Evolutionary conservation across 2,888 invertebrate species (phyloP).

Genomic region (Archaeoteleia sp.): DNA sequence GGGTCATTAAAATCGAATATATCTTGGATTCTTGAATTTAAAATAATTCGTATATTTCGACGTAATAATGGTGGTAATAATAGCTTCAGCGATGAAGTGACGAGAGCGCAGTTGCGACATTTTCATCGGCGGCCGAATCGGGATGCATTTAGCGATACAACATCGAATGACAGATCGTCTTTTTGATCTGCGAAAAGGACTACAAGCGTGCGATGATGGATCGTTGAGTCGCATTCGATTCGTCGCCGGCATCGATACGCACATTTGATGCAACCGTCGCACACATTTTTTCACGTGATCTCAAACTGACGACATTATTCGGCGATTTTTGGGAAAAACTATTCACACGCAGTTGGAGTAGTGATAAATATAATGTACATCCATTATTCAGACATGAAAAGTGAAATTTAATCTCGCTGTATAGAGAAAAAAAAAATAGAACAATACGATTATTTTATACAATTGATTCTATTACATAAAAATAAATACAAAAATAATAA

Average conservation of each 20-base stretch:
- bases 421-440: conserved; percentile 32
- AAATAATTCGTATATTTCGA: conserved; percentile 14
- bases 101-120: conserved; percentile 44
- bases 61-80: conserved; percentile 13
- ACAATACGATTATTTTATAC: conserved; percentile 27
- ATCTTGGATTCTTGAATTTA: background rate
- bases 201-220: conserved; percentile 72
- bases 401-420: conserved; percentile 32
- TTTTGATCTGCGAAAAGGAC: conserved; percentile 60
- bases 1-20: background rate
- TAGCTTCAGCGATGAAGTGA: background rate
- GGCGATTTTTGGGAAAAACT: conserved; percentile 65
- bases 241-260: conserved; percentile 46
- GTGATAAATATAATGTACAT: conserved; percentile 21
- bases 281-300: conserved; percentile 51
- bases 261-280: conserved; percentile 46
- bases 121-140: conserved; percentile 47
- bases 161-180: conserved; percentile 71
- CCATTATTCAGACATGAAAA: conserved; percentile 37
- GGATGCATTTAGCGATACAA: conserved; percentile 65
- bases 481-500: too few species aligned
- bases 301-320: conserved; percentile 61
- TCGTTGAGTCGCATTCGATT: conserved; percentile 63
- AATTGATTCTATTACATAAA: background rate
- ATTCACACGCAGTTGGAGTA: conserved; percentile 27